Conservation (phyloP, 2,797 vertebrate genomes). For the Petrocephalus sullivani region DNA sequence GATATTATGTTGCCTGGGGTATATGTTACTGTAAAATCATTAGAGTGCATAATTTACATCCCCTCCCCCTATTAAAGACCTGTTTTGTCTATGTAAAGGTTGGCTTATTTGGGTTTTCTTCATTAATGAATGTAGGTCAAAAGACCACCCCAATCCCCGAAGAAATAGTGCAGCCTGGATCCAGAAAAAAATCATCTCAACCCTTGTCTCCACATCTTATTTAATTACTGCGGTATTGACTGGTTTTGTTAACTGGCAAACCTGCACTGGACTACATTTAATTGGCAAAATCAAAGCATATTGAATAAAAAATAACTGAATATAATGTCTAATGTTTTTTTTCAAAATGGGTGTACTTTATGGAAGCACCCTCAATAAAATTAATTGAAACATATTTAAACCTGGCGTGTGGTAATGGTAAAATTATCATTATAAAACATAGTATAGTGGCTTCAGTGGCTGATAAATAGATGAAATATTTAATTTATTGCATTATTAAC, state of each 20-base stretch:
- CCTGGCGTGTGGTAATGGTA: neutral
- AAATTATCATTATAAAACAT: neutral
- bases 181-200: neutral
- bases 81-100: conserved; percentile 26
- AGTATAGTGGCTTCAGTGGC: neutral
- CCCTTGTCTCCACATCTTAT: neutral
- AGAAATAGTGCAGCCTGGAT: conserved; percentile 22
- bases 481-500: neutral
- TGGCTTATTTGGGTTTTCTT: conserved; percentile 15
- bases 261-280: conserved; percentile 7
- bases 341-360: neutral
- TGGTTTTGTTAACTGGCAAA: conserved; percentile 21
- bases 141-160: conserved; percentile 9
- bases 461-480: neutral
- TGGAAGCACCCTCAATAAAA: neutral
- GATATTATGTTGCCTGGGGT: neutral
- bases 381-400: neutral
- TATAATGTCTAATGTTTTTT: neutral
- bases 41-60: neutral
- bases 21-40: neutral
- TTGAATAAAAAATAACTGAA: neutral
- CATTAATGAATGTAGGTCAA: conserved; percentile 29
- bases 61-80: neutral
- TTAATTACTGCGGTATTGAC: conserved; percentile 23
- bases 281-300: conserved; percentile 25